A percentile compares a stretch with the other conserved stretches of the same genome.
Evolutionary conservation across 2,113 vertebrate genomes (phyloP).

Genomic region (Mola mola): DNA sequence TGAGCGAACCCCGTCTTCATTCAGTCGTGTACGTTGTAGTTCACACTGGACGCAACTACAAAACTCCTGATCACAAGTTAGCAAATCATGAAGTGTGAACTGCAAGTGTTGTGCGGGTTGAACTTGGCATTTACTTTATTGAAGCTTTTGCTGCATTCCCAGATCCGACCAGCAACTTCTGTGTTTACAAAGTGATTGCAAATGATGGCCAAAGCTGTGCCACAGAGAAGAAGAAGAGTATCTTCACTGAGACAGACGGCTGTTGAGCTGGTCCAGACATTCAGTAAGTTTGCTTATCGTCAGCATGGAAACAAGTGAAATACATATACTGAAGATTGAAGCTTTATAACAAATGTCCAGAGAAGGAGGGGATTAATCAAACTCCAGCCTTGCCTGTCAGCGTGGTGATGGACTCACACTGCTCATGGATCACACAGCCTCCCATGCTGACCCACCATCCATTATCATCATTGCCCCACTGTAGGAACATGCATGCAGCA

Average conservation of each 20-base stretch:
- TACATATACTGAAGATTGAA: conserved; percentile 16
- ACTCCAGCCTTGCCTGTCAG: conserved; percentile 39
- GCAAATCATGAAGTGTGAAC: no score
- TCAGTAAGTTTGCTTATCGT: no score
- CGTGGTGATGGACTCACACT: conserved; percentile 48
- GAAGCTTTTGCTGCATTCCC: no score
- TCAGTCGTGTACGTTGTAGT: no score
- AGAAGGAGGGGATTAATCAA: conserved; percentile 58
- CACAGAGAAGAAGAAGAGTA: background rate
- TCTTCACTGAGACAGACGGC: background rate
- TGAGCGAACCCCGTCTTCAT: no score
- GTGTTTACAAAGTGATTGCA: no score
- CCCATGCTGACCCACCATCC: conserved; percentile 50
- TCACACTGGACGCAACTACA: no score
- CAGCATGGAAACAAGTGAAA: conserved; percentile 26
- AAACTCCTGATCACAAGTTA: no score
- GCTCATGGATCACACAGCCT: conserved; percentile 59
- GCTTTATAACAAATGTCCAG: conserved; percentile 44
- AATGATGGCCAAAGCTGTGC: background rate
- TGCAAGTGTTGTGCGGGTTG: no score
- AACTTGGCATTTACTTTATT: no score
- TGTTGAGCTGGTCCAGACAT: background rate
- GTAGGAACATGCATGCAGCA: conserved; percentile 26
- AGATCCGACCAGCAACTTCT: no score
- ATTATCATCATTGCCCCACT: conserved; percentile 45